Evolutionary conservation across 1,140 invertebrate species (phyloP), one percentile per base, ranked within the genome.

Genomic region (Tachypleus tridentatus): DNA sequence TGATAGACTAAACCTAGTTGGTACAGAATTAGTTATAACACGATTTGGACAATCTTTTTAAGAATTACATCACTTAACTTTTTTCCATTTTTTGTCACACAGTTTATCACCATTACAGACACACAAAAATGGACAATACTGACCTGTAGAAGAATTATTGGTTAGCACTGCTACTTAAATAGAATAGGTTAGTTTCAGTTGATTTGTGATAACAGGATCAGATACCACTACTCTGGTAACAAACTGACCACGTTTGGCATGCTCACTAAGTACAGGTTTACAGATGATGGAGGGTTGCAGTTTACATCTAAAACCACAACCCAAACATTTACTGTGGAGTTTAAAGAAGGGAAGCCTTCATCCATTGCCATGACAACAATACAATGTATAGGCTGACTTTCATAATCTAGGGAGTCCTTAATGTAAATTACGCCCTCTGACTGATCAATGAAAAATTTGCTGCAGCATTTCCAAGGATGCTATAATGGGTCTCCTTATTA

Each of bases 221-320:
- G 86, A 88, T 0, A 92, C 93, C 5, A 84, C 84, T 3, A 95
- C 87, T 72, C 90, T 84, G 5, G 87, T 90, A 4, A 97, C 86
- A 76, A 95, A 89, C 77, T 93, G 89, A 62, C 91, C 89, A 58
- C 91, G 81, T 69, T 83, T 81, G 3, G 89, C 90, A 73, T 87
- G 84, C 72, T 91, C 85, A 10, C 89, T 91, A 56, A 97, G 79
- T 48, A 82, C 82, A 82, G 80, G 70, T 91, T 87, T 73, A 89
- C 88, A 77, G 95, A 90, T 72, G 63, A 58, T 61, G 77, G 77
- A 29, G 77, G 68, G 70, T 77, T 78, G 66, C 78, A 77, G 68
- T 79, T 79, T 29, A 77, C 65, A 64, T 97, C 93, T 63, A 93
- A 90, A 0, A 97, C 80, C 68, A 86, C 86, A 5, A 97, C 82